Base-by-base conservation (phyloP, 2,888 invertebrate species). In the Odontothrips loti region DNA sequence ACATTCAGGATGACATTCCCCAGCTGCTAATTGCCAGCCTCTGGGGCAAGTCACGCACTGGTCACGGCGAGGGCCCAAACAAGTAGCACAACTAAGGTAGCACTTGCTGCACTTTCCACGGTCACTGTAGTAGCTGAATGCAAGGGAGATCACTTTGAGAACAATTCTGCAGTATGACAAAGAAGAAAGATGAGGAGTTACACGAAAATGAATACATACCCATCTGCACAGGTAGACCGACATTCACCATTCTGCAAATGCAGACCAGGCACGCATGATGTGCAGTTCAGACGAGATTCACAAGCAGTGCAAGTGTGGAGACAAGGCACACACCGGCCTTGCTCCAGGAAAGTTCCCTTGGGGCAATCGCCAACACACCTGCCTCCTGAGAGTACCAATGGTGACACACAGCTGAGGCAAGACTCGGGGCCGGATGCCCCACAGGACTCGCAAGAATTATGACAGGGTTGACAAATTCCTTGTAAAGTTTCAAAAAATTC, bases 171-270 rank as follows among this genome's bases (percentile, higher is more conserved):
- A 17, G n/a, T 9, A n/a, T 80, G 27, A 34, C 11, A n/a, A n/a
- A 80, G n/a, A 47, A 12, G 17, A 81, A 27, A 58, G 68, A 63
- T 63, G 11, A 20, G 43, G 79, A 81, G 27, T 68, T 17, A 81
- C 12, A 51, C 15, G n/a, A 82, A 47, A 83, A 58, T 80, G 78
- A 80, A 51, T 79, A 84, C 86, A 86, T 86, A 91, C 91, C 92
- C 92, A 85, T 90, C 90, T 80, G 94, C 94, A 85, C 96, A 96
- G 2, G 94, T 90, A 0, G 94, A 93, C 82, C 93, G 89, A 86
- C 96, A 96, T 83, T 94, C 93, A 48, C 95, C 95, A 83, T 94
- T 94, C 87, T 96, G 95, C 80, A 96, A 88, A 85, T 94, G 91
- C 84, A 95, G 88, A 0, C 94, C 92, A 81, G 91, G 90, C n/a